phyloP scores from a whole-genome alignment of 2,797 vertebrate genomes.

The Helostoma temminkii region DNA sequence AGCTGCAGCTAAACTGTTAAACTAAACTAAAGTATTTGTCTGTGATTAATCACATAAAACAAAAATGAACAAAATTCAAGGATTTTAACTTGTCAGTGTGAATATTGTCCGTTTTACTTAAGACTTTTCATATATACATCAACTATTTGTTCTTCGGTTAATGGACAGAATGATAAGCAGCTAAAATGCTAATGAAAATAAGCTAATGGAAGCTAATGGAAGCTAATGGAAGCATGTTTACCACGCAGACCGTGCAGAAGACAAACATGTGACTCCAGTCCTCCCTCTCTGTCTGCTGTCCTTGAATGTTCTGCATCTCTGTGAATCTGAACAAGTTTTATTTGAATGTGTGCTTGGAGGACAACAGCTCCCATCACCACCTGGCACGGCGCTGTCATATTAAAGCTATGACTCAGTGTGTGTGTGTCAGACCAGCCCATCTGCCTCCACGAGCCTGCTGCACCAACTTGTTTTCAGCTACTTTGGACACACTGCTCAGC shows the following conservation, averaged over 20 bases:
- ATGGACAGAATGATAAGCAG: not conserved
- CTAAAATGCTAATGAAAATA: not conserved
- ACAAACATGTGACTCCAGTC: constrained; percentile 4
- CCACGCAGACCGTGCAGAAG: not conserved
- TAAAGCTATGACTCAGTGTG: constrained; percentile 60
- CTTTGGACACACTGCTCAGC: constrained; percentile 4
- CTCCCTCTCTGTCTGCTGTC: constrained; percentile 3
- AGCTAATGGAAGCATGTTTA: not conserved
- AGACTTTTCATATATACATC: no score
- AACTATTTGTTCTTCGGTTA: not conserved
- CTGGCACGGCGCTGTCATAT: constrained; percentile 50
- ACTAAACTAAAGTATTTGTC: no score
- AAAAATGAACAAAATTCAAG: no score
- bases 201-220: not conserved
- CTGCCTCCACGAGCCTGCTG: constrained; percentile 45
- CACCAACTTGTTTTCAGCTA: constrained; percentile 48
- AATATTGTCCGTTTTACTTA: no score
- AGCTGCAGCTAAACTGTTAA: no score
- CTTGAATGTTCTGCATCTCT: constrained; percentile 18
- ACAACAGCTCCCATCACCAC: constrained; percentile 65
- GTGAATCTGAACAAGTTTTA: constrained; percentile 9
- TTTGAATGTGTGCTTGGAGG: constrained; percentile 51
- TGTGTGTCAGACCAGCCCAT: constrained; percentile 47
- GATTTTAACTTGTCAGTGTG: no score
- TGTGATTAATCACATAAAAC: no score